Evolutionary conservation across 2,113 vertebrate genomes (phyloP), one percentile per base, ranked within the genome.

Genomic region (Trogon melanurus): DNA sequence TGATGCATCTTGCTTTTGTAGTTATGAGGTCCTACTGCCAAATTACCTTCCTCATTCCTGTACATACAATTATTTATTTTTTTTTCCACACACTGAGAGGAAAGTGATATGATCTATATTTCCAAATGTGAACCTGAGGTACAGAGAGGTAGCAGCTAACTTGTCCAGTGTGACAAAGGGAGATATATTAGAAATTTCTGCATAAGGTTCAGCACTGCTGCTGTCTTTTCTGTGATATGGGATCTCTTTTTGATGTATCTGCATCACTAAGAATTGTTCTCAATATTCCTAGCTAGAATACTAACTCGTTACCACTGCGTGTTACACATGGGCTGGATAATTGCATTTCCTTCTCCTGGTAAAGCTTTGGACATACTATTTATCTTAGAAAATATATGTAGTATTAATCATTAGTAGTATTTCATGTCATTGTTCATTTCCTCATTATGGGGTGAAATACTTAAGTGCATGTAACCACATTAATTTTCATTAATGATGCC

Each of bases 401-500:
- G 1, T 90, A 85, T 76, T 85, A 93, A 91, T 94, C 85, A 88
- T 62, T 62, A n/a, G 23, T 25, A 94, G 11, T 61, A 88, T 88
- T 91, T 96, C 79, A 78, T 18, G 12, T 73, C 64, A 88, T 32
- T 86, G 75, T 86, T 94, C 85, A 78, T 95, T 96, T 96, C 75
- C 56, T 88, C 67, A 71, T 85, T 91, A 76, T 13, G 2, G 38
- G 20, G 16, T 80, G 53, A 91, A 95, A 91, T 16, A 58, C 56
- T 91, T 66, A 71, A 80, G 20, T 45, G 14, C 18, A 20, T 53
- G n/a, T 47, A 88, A 11, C 44, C 38, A 74, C 26, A 93, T 88
- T 86, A 64, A 83, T 96, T 96, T 91, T 93, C 67, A 88, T 91
- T 96, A 96, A 92, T 89, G n/a, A 83, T 78, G 47, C 2, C 69